Conservation (phyloP, 2,113 vertebrate species). For the Eudorcas thomsonii region DNA sequence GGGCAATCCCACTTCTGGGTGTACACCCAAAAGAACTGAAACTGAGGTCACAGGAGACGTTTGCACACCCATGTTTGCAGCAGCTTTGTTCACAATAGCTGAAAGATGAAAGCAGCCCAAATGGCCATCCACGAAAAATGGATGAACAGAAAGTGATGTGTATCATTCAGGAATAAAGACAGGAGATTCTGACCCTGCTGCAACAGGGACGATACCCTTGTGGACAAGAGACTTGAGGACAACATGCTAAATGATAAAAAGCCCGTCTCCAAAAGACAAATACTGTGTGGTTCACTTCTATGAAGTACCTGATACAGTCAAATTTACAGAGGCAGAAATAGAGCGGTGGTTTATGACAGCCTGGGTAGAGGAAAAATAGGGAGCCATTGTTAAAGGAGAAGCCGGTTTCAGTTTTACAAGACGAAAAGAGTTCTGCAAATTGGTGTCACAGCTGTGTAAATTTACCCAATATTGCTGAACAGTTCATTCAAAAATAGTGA, state of each 20-base stretch:
- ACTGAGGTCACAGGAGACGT: neutral
- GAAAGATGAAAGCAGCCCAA: neutral
- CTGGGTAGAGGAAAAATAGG: neutral
- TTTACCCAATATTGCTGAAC: neutral
- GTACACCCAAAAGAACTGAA: neutral
- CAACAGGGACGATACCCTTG: neutral
- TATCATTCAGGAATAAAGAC: neutral
- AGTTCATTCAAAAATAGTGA: neutral
- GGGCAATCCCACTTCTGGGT: neutral
- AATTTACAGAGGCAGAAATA: neutral
- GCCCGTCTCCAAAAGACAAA: neutral
- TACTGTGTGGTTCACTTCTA: no score
- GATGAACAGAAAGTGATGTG: no score
- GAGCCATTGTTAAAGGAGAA: accelerated
- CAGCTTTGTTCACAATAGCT: neutral
- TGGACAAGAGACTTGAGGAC: neutral
- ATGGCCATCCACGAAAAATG: neutral
- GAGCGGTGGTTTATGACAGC: neutral
- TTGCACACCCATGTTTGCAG: neutral
- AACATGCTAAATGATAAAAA: neutral
- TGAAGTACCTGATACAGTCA: neutral
- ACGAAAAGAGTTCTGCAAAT: neutral
- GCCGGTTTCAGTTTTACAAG: neutral
- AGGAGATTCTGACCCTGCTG: no score
- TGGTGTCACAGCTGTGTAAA: neutral